phyloP scores from a whole-genome alignment of 2,888 invertebrate species.

The Eupithecia abbreviata region DNA sequence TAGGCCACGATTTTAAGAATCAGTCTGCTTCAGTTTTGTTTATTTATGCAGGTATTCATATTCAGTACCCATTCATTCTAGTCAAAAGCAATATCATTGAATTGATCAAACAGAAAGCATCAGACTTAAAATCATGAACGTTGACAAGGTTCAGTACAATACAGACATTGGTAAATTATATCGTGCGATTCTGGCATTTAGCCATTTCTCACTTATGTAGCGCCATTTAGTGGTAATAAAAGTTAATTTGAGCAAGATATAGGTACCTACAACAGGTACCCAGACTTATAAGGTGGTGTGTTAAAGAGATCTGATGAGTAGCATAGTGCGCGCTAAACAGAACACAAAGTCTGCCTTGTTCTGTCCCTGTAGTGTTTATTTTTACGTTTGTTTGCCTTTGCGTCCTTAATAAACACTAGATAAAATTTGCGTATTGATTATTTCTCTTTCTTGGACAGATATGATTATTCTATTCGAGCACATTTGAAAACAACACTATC shows the following conservation, averaged over 20 bases:
- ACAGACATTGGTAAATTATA: constrained; percentile 16
- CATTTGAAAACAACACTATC: background rate
- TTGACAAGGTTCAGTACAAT: constrained; percentile 16
- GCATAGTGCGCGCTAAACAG: constrained; percentile 7
- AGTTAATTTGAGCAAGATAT: constrained; percentile 15
- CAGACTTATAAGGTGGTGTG: background rate
- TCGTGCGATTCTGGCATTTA: constrained; percentile 28
- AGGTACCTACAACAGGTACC: background rate
- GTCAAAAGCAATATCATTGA: constrained; percentile 1
- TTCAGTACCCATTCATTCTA: background rate
- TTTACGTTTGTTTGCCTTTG: constrained; percentile 6
- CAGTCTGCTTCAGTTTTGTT: background rate
- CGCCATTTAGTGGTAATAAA: constrained; percentile 22
- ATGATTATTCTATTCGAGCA: background rate
- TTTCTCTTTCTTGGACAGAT: background rate
- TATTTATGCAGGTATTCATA: constrained; percentile 6
- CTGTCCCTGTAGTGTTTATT: background rate
- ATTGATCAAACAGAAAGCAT: background rate
- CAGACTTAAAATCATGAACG: background rate
- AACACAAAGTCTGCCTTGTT: constrained; percentile 4
- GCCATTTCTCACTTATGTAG: constrained; percentile 28
- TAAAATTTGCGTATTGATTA: background rate
- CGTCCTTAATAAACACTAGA: background rate
- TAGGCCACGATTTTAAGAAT: background rate
- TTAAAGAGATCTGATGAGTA: background rate